Base-by-base conservation (phyloP, 2,797 vertebrate genomes). In the Trichosurus vulpecula region DNA sequence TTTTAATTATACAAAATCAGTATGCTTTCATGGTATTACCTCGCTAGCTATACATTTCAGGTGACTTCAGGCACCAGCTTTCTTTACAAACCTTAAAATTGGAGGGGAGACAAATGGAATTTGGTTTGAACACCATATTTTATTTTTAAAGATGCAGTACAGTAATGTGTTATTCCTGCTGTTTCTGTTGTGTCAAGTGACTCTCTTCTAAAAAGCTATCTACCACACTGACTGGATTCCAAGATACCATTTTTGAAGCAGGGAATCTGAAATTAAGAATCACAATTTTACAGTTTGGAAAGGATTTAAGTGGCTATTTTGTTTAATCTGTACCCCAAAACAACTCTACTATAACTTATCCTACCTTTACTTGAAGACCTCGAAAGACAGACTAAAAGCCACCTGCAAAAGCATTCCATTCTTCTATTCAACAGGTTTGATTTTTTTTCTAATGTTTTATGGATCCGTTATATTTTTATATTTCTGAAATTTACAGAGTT, bases 1-100 rank as follows among this genome's bases (percentile, higher is more conserved):
- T 92, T 92, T 92, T 93, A 95, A 95, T 31, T 92, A 22, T 55
- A 92, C 53, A 53, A 54, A 93, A 89, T 94, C 53, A 58, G 19
- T n/a, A 92, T 53, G 47, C 81, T 94, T 96, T 92, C 54, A 92
- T 52, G 35, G 25, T 93, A 90, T 74, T 94, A 47, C 9, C 41
- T 94, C 35, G 6, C 35, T 94, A 55, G 6, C 56, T 92, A 41
- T 27, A 89, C 56, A 96, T 95, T 55, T 57, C 66, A 66, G 54
- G 52, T 58, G n/a, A 53, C 35, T 61, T n/a, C 29, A 13, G 57
- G 92, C 90, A 61, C 35, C 35, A 47, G 12, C 19, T 96, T 93
- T 92, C 90, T 90, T 91, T 91, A 93, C 51, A 54, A 61, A 47
- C 35, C 58, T 91, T 87, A 57, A 91, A 52, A 10, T 91, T 93